Evolutionary conservation across 2,113 vertebrate genomes (phyloP), one percentile per base, ranked within the genome.

Genomic region (Microcebus tavaratra): DNA sequence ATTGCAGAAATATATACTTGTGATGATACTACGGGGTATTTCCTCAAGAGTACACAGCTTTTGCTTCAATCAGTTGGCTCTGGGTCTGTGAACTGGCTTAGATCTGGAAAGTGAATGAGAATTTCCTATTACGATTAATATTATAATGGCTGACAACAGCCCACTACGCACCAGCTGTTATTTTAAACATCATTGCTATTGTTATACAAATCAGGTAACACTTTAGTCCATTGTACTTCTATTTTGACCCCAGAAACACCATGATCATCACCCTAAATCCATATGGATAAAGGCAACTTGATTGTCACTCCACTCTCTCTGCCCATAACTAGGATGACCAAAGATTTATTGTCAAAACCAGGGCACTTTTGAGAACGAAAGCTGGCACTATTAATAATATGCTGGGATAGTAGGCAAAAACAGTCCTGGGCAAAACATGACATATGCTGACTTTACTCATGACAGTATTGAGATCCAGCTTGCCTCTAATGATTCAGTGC

Each of bases 51-150:
- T 61, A 67, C 2, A 53, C 7, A n/a, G 7, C 18, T 23, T 84
- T 23, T 76, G n/a, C 25, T 91, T 93, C 21, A 61, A 8, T 67
- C n/a, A 14, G 4, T 68, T 68, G 79, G 3, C 31, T 65, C 63
- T 95, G 29, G 29, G 31, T 80, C 50, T 82, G 29, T 73, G 55
- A 88, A 89, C 27, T 63, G 31, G 12, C 75, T 79, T 86, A 79
- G 42, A 65, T 94, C 23, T 95, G 57, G 31, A 79, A 91, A 95
- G 34, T 29, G 31, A 94, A 87, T 67, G 39, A 96, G 36, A 89
- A 72, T 88, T 89, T 95, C 36, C 36, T 82, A 5, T 82, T 12
- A 63, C 29, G 3, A 21, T 57, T 53, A 53, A 23, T 55, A 55
- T 20, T 82, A 34, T 21, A 39, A 55, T 73, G 50, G 5, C 29